phyloP scores from a whole-genome alignment of 1,140 invertebrate species.

The Chironomus tepperi region DNA sequence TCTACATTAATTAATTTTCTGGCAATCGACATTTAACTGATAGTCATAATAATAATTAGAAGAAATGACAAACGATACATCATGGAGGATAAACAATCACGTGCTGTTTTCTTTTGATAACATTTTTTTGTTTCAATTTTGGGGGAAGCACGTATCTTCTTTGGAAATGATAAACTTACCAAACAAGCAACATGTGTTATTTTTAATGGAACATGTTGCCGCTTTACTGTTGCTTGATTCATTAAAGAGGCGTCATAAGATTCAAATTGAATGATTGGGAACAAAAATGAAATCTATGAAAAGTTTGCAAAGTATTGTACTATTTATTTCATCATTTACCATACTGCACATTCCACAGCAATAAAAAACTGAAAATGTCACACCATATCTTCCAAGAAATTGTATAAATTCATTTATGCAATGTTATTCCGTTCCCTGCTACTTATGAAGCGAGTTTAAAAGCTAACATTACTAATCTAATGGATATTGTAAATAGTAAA shows the following conservation, averaged over 20 bases:
- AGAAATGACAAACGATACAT: not conserved
- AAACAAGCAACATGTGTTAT: not conserved
- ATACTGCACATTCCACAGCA: not conserved
- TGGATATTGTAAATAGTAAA: not conserved
- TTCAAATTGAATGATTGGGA: not conserved
- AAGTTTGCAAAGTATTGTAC: too few relatives aligned
- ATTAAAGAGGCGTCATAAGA: not conserved
- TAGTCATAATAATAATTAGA: too few relatives aligned
- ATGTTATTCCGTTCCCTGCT: not conserved
- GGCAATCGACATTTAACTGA: too few relatives aligned
- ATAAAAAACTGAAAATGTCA: not conserved
- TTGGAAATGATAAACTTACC: not conserved
- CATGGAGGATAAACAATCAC: not conserved
- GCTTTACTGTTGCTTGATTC: not conserved
- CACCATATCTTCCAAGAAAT: not conserved
- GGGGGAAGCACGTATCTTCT: not conserved
- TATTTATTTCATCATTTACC: too few relatives aligned
- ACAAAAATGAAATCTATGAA: not conserved
- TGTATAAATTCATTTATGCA: not conserved
- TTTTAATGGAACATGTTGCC: too few relatives aligned
- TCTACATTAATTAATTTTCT: too few relatives aligned
- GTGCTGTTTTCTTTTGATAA: not conserved
- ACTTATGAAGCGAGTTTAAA: not conserved
- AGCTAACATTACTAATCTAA: not conserved
- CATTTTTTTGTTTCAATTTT: not conserved